These are phyloP conservation scores for Hemitrygon akajei DNA, from an alignment of 2,797 vertebrate genomes.

Conservation along the genomic window DNA sequence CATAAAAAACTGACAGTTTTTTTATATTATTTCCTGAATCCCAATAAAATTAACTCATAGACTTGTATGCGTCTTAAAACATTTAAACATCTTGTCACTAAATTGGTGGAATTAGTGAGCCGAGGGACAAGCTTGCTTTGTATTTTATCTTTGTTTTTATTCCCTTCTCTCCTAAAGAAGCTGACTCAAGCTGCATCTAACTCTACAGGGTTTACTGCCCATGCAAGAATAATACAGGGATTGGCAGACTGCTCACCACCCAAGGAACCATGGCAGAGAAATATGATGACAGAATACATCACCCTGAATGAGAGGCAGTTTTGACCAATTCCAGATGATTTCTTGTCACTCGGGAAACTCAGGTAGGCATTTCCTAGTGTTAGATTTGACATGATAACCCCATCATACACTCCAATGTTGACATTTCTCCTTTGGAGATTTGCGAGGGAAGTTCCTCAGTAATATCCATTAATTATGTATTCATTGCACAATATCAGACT, in stretches of 20 bases:
- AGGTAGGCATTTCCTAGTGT: too few species aligned
- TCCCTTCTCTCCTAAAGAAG: not conserved
- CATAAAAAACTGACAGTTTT: not conserved
- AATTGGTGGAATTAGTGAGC: not conserved
- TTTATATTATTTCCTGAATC: conserved; percentile 10
- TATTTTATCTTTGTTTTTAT: not conserved
- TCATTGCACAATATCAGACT: too few species aligned
- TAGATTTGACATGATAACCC: too few species aligned
- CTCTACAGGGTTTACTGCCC: too few species aligned
- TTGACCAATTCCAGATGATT: too few species aligned
- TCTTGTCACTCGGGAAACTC: too few species aligned
- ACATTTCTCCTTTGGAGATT: too few species aligned
- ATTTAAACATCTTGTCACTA: not conserved
- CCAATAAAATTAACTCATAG: not conserved
- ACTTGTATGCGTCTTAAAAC: not conserved
- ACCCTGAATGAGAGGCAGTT: too few species aligned
- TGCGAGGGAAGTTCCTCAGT: too few species aligned
- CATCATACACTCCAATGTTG: too few species aligned
- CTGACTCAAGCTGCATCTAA: not conserved
- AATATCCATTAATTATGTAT: too few species aligned
- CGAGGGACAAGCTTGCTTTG: not conserved
- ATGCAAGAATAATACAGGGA: not conserved
- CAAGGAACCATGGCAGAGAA: not conserved
- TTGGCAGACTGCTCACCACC: not conserved
- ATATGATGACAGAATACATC: too few species aligned